Base-by-base conservation (phyloP, 2,113 vertebrate genomes). In the Amblyopsis rosae region DNA sequence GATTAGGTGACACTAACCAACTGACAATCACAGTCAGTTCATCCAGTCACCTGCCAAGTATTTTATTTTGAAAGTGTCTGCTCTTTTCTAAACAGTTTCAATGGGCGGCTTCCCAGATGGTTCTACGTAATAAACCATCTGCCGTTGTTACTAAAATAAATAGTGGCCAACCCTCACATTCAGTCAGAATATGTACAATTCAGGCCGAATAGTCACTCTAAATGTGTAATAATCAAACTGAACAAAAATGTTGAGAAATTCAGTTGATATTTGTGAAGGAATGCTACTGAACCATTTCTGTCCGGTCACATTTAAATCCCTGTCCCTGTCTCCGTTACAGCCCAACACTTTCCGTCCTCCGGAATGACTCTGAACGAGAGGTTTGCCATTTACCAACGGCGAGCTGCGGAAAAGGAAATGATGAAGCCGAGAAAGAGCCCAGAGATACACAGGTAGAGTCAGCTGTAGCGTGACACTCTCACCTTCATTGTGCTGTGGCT, bases 381-480 rank as follows among this genome's bases (percentile, higher is more conserved):
- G 60, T 99, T 99, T 94, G 94, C 96, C 91, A 91, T 96, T 91
- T 99, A 98, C 89, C 92, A 98, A 93, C 96, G 96, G 92, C 94
- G 92, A 93, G 94, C 96, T 86, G 95, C 93, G 77, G 95, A 98
- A 82, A 95, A 96, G 82, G 96, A 98, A 83, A 93, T 93, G 78
- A 92, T 93, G 89, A 98, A 96, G 91, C 93, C 92, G 70, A 95
- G 96, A 87, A 98, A 98, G 93, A 99, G 97, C 87, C 98, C 98
- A 91, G 97, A 99, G 90, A 99, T 99, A 90, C 97, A 99, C 94
- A 98, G 98, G 98, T 99, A 90, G 81, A 93, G 73, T 86, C 77
- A 71, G 73, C 77, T 71, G 60, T 75, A 65, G 68, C 83, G 79
- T 74, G 75, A 83, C 74, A 77, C 65, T 79, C 82, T 86, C 77